Evolutionary conservation across 35 echinoderm and acorn worm genomes (phyloP), one percentile per base, ranked within the genome.

Genomic region (Anneissia japonica): DNA sequence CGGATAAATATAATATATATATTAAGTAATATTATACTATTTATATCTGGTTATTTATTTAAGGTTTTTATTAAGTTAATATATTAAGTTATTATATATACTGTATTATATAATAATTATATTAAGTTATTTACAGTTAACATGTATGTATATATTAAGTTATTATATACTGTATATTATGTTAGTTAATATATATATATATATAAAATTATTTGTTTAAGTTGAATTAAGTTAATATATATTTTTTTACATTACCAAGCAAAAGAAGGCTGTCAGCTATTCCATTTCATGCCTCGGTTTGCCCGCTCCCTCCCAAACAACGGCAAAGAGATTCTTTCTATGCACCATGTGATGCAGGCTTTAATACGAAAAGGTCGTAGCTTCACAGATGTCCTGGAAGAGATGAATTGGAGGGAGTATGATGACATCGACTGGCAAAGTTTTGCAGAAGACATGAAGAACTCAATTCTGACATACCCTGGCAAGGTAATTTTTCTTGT

Each of bases 281-380:
- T 91, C 74, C 92, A 99, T 55, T 93, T 99, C 83, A 94, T 99
- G 96, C 96, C 96, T 0, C 76, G 96, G 13, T 99, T 99, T 90
- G 92, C 91, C 26, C 89, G 96, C 37, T 79, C 83, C 1, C 79
- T 99, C 21, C 96, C 96, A 9, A 93, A 93, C 92, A 99, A 94
- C 46, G 96, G 96, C 28, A 99, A 91, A 46, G 96, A 99, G 89
- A 93, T 99, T 35, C 83, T 99, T 17, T 99, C 96, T 33, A 99
- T 99, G 96, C 96, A 99, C 80, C 96, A 99, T 30, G 96, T 99
- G 28, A 89, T 99, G 76, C 84, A 84, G 30, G 84, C 93, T 23
- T 55, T 99, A 35, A 40, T 99, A 55, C 86, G 83, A 21, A 91
- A 86, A 64, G 0, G 81, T 97, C 51, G 83, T 94, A 6, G 83